phyloP scores from a whole-genome alignment of 2,113 vertebrate species.

The Monopterus albus region DNA sequence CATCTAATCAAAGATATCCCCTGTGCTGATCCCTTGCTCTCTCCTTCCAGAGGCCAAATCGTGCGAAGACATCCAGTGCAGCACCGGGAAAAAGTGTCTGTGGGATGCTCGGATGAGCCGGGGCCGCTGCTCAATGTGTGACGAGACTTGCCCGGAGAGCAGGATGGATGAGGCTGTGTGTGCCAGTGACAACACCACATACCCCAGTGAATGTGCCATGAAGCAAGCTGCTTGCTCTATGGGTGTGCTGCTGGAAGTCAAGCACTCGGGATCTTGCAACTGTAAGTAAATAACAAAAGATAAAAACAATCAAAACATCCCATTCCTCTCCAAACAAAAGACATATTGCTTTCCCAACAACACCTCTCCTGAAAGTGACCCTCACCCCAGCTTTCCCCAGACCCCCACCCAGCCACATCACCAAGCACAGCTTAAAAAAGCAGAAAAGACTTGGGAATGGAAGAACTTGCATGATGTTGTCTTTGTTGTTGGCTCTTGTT shows the following conservation, averaged over 20 bases:
- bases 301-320: constrained; percentile 74
- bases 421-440: constrained; percentile 82
- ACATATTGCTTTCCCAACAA: constrained; percentile 80
- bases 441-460: constrained; percentile 80
- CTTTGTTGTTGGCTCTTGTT: constrained; percentile 75
- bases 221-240: constrained; percentile 95
- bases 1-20: constrained; percentile 52
- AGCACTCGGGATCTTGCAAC: constrained; percentile 98
- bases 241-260: constrained; percentile 95
- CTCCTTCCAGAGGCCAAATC: constrained; percentile 92
- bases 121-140: constrained; percentile 92
- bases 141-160: constrained; percentile 91
- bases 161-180: constrained; percentile 95
- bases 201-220: constrained; percentile 97
- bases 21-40: constrained; percentile 38
- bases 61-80: constrained; percentile 97
- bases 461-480: constrained; percentile 82
- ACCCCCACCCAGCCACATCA: constrained; percentile 69
- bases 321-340: constrained; percentile 62
- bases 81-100: constrained; percentile 92
- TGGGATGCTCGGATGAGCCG: constrained; percentile 95
- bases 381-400: constrained; percentile 52
- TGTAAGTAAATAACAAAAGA: constrained; percentile 93
- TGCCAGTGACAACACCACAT: constrained; percentile 97
- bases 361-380: constrained; percentile 48